Base-by-base conservation (phyloP, 2,888 invertebrate species). In the Phania funesta region DNA sequence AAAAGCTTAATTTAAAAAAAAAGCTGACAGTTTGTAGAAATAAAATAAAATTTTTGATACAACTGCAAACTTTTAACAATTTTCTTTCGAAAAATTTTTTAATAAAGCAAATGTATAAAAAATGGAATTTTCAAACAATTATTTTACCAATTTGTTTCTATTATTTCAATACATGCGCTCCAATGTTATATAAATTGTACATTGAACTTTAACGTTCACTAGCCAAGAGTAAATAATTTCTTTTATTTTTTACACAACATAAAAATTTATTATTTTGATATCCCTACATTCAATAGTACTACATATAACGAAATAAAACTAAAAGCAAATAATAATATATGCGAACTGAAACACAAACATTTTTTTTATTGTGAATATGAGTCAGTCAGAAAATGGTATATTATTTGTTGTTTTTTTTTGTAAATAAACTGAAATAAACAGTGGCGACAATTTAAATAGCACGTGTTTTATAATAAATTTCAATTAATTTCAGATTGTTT, bases 131-230 rank as follows among this genome's bases (percentile, higher is more conserved):
- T 6, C 7, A 35, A 35, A 35, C 18, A 29, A 35, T 8, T 38
- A 3, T 8, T 26, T 16, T 5, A 48, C 13, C 1, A 26, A 20
- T 18, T n/a, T 16, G 20, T 32, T n/a, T 6, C 1, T 16, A 56
- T 22, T 71, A 16, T 16, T 56, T 58, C 52, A 35, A 16, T 35
- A 24, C 58, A 71, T 58, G 60, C 54, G 74, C 48, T 20, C n/a
- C 26, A 35, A 35, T 54, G 16, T 50, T 35, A 64, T 41, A 58
- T 65, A 26, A 68, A 70, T 70, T 80, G 81, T 81, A 81, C 73
- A 77, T 77, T 73, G 67, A 76, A 81, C 73, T 76, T 76, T 56
- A 58, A 13, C 44, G 46, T 54, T 70, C 62, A 62, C 44, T 62
- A 26, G 35, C 41, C 54, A 32, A 26, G 13, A 70, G 2, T 32